Evolutionary conservation across 2,113 vertebrate genomes (phyloP).

Genomic region (Megaceryle maxima): DNA sequence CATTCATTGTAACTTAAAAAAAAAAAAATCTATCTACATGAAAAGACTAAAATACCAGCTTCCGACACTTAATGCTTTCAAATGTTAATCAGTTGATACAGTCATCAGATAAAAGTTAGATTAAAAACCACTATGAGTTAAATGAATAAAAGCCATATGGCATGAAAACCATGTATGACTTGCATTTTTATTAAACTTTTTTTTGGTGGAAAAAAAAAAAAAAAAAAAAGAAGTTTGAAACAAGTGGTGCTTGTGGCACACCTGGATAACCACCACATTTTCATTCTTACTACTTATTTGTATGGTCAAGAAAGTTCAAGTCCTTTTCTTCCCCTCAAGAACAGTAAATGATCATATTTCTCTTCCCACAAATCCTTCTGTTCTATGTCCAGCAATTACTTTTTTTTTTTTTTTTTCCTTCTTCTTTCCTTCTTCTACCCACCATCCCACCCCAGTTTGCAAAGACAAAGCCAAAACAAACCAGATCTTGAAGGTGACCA

Average conservation of each 20-base stretch:
- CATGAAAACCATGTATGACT: neutral
- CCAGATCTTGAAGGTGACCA: rapidly evolving
- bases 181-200: neutral
- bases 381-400: neutral
- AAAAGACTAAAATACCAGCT: neutral
- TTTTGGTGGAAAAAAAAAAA: neutral
- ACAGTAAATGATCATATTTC: neutral
- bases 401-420: neutral
- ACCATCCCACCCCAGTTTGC: neutral
- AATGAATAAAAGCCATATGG: neutral
- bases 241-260: neutral
- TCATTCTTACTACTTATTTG: neutral
- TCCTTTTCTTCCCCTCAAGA: neutral
- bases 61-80: neutral
- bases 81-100: neutral
- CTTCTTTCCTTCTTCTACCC: neutral
- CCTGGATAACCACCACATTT: neutral
- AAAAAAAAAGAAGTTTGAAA: neutral
- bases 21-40: neutral
- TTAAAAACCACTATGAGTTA: neutral
- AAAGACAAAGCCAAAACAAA: neutral
- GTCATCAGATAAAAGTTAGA: neutral
- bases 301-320: neutral
- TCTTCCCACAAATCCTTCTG: neutral
- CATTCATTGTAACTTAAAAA: neutral